Evolutionary conservation across 2,113 vertebrate species (phyloP).

Genomic region (Oryctolagus cuniculus): mOryCun1.1 NC_091438.1:132710001-132710500

Average conservation of each 20-base stretch:
- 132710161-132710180: neutral
- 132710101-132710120: neutral
- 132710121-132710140: neutral
- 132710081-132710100: no score
- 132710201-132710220: neutral
- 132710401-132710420: neutral
- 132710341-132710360: neutral
- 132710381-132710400: neutral
- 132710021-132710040: no score
- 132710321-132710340: neutral
- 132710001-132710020: no score
- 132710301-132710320: constrained; percentile 25
- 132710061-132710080: no score
- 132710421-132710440: neutral
- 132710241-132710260: constrained; percentile 17
- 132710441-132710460: neutral
- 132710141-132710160: neutral
- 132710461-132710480: constrained; percentile 40
- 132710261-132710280: constrained; percentile 40
- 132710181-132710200: constrained; percentile 16
- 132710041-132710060: no score
- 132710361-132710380: neutral
- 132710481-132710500: constrained; percentile 7
- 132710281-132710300: constrained; percentile 27
- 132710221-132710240: constrained; percentile 26